phyloP scores from a whole-genome alignment of 2,797 vertebrate species.

The Pogonophryne albipinna region DNA sequence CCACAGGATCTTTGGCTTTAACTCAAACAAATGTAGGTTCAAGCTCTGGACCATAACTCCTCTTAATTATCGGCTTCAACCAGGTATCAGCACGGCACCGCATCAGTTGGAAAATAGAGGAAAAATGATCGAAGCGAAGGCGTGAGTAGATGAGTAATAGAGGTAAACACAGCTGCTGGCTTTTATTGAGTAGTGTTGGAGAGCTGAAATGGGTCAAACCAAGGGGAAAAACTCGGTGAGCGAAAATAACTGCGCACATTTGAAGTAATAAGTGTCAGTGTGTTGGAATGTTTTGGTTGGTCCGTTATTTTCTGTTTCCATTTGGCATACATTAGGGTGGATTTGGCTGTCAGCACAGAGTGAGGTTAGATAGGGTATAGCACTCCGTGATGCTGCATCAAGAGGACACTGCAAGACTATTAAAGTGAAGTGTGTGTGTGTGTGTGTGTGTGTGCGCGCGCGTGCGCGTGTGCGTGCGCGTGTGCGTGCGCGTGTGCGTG shows the following conservation, averaged over 20 bases:
- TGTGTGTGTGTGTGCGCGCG: slow-evolving; percentile 25
- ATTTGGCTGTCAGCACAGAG: slow-evolving; percentile 72
- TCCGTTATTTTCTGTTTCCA: slow-evolving; percentile 61
- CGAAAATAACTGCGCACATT: slow-evolving; percentile 74
- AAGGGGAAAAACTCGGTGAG: slow-evolving; percentile 52
- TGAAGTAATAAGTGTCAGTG: slow-evolving; percentile 70
- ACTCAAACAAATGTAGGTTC: slow-evolving; percentile 50
- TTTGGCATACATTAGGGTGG: slow-evolving; percentile 30
- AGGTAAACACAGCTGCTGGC: slow-evolving; percentile 83
- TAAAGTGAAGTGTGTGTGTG: slow-evolving; percentile 25
- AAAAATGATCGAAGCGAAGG: slow-evolving; percentile 65
- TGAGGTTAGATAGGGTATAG: slow-evolving; percentile 47
- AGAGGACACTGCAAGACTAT: slow-evolving; percentile 42
- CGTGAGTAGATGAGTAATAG: slow-evolving; percentile 74
- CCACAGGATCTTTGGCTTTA: slow-evolving; percentile 58
- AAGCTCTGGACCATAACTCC: slow-evolving; percentile 53
- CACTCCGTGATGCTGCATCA: slow-evolving; percentile 44
- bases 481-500: slow-evolving; percentile 5
- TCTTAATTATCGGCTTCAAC: slow-evolving; percentile 59
- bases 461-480: slow-evolving; percentile 14
- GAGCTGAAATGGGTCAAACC: slow-evolving; percentile 72
- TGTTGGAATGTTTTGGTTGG: slow-evolving; percentile 72
- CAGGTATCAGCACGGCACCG: slow-evolving; percentile 55
- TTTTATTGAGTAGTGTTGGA: slow-evolving; percentile 75
- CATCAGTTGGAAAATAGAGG: slow-evolving; percentile 52